phyloP scores from a whole-genome alignment of 2,113 vertebrate species.

The Sisor rabdophorus region DNA sequence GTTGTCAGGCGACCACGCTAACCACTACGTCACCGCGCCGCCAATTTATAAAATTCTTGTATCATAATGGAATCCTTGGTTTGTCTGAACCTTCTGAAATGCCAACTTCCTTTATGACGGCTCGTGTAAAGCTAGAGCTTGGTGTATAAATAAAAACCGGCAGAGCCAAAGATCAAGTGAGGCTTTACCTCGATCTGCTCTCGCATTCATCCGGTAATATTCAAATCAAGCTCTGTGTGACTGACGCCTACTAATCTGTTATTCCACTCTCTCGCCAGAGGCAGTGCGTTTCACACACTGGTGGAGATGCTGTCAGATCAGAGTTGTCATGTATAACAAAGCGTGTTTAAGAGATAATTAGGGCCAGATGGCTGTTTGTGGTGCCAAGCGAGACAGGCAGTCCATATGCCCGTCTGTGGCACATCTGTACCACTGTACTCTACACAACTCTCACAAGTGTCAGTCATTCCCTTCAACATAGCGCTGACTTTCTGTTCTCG shows the following conservation, averaged over 20 bases:
- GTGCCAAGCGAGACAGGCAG: conserved; percentile 50
- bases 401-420: conserved; percentile 50
- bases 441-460: conserved; percentile 49
- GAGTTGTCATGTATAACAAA: conserved; percentile 53
- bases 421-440: conserved; percentile 48
- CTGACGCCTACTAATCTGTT: conserved; percentile 48
- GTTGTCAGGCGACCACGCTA: too few species aligned
- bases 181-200: conserved; percentile 32
- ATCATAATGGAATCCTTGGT: neutral
- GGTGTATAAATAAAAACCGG: conserved; percentile 34
- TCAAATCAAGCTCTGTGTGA: conserved; percentile 48
- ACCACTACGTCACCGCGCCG: too few species aligned
- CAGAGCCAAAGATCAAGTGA: conserved; percentile 35
- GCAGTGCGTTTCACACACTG: conserved; percentile 49
- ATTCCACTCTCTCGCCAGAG: conserved; percentile 44
- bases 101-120: conserved; percentile 10
- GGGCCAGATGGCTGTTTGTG: conserved; percentile 50
- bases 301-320: conserved; percentile 48
- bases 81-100: conserved; percentile 9
- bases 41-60: neutral
- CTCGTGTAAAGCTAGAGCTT: neutral
- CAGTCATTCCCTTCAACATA: conserved; percentile 32
- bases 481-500: neutral
- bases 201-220: conserved; percentile 45
- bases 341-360: conserved; percentile 53